Conservation (phyloP, 2,888 invertebrate genomes). For the Isoperla grammatica region DNA sequence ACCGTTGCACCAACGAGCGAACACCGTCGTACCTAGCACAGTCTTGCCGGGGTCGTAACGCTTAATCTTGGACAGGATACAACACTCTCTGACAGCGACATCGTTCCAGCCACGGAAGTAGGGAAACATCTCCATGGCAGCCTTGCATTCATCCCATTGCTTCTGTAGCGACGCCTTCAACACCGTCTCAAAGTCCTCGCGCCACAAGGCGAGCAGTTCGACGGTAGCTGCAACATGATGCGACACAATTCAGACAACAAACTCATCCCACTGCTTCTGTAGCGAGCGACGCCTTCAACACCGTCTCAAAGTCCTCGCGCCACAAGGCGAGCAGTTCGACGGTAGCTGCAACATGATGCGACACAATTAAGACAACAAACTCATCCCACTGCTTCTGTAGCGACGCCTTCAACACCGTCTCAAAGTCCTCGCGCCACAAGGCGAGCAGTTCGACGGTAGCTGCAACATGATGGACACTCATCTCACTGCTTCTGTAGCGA, state of each 20-base stretch:
- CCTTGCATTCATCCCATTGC: conserved; percentile 57
- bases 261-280: too few species aligned
- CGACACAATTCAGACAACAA: too few species aligned
- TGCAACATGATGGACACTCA: too few species aligned
- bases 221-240: conserved; percentile 48
- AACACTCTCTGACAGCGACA: conserved; percentile 56
- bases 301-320: too few species aligned
- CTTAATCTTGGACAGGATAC: conserved; percentile 58
- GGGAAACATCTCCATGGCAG: conserved; percentile 55
- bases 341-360: too few species aligned
- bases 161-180: conserved; percentile 53
- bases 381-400: conserved; percentile 58
- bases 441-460: conserved; percentile 58
- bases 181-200: conserved; percentile 56
- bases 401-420: conserved; percentile 51
- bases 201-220: conserved; percentile 58
- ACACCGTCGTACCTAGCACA: conserved; percentile 17
- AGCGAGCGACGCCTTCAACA: too few species aligned
- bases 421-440: conserved; percentile 58
- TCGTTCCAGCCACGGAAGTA: conserved; percentile 59
- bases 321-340: too few species aligned
- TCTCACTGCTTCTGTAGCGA: conserved; percentile 58
- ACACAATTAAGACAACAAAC: too few species aligned
- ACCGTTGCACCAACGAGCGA: too few species aligned
- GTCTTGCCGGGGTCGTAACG: conserved; percentile 25